phyloP scores from a whole-genome alignment of 2,888 invertebrate species.

The Norana najaformis region DNA sequence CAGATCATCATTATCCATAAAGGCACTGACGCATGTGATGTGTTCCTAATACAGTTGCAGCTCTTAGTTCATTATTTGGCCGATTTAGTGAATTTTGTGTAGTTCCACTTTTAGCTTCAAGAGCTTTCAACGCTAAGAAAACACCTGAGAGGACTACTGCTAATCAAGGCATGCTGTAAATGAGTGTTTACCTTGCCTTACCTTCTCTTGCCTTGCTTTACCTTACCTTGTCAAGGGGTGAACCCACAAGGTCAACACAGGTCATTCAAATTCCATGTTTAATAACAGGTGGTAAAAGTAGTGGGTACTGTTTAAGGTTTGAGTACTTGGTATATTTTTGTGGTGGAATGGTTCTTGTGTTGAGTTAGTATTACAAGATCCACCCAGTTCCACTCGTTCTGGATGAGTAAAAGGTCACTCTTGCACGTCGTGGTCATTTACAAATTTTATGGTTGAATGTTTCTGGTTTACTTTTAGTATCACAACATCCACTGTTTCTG shows the following conservation, averaged over 20 bases:
- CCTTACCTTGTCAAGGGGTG: neutral
- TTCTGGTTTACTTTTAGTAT: neutral
- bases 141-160: neutral
- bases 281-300: neutral
- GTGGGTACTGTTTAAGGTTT: neutral
- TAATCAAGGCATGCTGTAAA: neutral
- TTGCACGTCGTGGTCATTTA: slow-evolving; percentile 71
- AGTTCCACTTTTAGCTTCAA: neutral
- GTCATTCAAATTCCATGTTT: neutral
- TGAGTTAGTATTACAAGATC: neutral
- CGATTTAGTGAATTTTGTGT: neutral
- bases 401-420: slow-evolving; percentile 78
- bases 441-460: neutral
- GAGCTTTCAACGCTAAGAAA: neutral
- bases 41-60: neutral
- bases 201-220: no score
- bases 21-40: neutral
- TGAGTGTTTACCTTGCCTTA: neutral
- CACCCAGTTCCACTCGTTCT: neutral
- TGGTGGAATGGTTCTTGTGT: neutral
- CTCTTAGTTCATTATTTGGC: neutral
- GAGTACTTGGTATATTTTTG: neutral
- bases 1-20: neutral
- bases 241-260: neutral
- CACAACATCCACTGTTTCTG: no score